A percentile compares a stretch with the other conserved stretches of the same genome.
phyloP scores from a whole-genome alignment of 2,888 invertebrate species.

The Gymnocheta viridis region DNA sequence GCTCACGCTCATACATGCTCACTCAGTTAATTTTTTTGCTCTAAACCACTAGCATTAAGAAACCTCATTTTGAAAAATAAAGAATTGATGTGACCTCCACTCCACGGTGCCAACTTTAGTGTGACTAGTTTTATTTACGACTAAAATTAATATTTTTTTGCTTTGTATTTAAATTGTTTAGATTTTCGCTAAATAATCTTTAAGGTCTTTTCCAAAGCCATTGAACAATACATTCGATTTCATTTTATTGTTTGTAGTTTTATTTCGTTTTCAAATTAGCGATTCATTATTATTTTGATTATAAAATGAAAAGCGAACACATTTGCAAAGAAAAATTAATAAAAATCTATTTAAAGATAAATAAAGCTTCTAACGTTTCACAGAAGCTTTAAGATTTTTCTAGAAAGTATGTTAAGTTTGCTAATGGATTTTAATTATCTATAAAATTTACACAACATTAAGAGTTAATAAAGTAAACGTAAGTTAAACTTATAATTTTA shows the following conservation, averaged over 20 bases:
- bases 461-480: neutral
- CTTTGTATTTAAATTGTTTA: constrained; percentile 3
- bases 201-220: constrained; percentile 56
- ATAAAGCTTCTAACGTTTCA: neutral
- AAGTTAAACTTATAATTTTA: neutral
- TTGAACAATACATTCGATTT: constrained; percentile 38
- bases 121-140: neutral
- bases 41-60: no score
- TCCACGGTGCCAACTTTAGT: neutral
- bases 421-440: constrained; percentile 39
- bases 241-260: constrained; percentile 16
- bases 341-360: constrained; percentile 19
- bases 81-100: neutral
- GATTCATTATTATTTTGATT: constrained; percentile 30
- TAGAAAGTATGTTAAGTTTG: constrained; percentile 24
- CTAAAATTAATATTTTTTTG: neutral
- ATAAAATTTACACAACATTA: neutral
- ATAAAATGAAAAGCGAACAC: neutral
- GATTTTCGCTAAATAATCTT: constrained; percentile 39
- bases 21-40: no score
- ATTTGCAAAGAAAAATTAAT: neutral
- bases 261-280: constrained; percentile 27
- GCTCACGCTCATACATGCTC: no score
- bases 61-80: no score
- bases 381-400: constrained; percentile 2